These are phyloP conservation scores for Seriola rivoliana DNA, from an alignment of 2,113 vertebrate genomes.

Conservation along the genomic window DNA sequence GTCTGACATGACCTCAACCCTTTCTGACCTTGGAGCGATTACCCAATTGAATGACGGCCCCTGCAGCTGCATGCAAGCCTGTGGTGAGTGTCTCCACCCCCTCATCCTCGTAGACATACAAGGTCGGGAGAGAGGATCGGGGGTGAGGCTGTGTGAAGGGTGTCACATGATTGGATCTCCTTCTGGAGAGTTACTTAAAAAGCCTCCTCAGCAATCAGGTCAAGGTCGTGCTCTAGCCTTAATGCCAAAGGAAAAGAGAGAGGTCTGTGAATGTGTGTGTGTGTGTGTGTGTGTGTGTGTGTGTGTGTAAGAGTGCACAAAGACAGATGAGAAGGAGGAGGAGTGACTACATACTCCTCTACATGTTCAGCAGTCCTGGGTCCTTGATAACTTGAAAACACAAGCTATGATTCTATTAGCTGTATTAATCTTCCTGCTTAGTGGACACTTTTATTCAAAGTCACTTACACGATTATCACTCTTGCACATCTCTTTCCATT, in stretches of 20 bases:
- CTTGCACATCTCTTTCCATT: slow-evolving; percentile 74
- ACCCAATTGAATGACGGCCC: slow-evolving; percentile 63
- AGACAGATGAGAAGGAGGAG: slow-evolving; percentile 23
- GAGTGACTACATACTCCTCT: slow-evolving; percentile 19
- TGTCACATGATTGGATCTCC: slow-evolving; percentile 83
- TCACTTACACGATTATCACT: slow-evolving; percentile 80
- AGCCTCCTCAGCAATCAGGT: slow-evolving; percentile 81
- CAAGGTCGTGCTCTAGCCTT: slow-evolving; percentile 78
- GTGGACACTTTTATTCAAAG: slow-evolving; percentile 83
- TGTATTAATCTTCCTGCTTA: slow-evolving; percentile 80
- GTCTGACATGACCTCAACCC: slow-evolving; percentile 68
- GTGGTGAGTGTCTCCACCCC: slow-evolving; percentile 55
- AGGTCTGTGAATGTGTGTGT: slow-evolving; percentile 40
- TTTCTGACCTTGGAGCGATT: slow-evolving; percentile 63
- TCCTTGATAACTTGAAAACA: slow-evolving; percentile 75
- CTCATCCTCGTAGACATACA: slow-evolving; percentile 68
- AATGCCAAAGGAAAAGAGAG: slow-evolving; percentile 72
- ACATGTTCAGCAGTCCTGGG: slow-evolving; percentile 69
- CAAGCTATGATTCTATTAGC: slow-evolving; percentile 77
- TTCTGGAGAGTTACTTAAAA: slow-evolving; percentile 84
- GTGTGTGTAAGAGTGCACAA: slow-evolving; percentile 26
- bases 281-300: slow-evolving; percentile 1
- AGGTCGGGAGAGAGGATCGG: slow-evolving; percentile 65
- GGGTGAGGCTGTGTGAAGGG: slow-evolving; percentile 69
- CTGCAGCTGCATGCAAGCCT: slow-evolving; percentile 46